A percentile compares a stretch with the other conserved stretches of the same genome.
These are phyloP conservation scores for Sandelia bainsii DNA, from an alignment of 2,797 vertebrate species.

Conservation along the genomic window DNA sequence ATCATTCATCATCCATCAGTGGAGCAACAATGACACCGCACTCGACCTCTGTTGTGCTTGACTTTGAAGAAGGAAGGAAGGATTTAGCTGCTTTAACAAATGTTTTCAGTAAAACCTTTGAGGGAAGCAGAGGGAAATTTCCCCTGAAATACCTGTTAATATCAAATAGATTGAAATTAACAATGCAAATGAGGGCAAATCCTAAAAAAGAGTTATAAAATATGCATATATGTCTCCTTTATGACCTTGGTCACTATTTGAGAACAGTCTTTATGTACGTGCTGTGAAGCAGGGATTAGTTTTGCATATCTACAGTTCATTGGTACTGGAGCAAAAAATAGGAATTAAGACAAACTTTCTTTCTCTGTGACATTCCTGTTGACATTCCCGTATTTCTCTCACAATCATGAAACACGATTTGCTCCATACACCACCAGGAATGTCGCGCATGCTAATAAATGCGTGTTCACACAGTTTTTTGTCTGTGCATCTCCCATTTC, in stretches of 20 bases:
- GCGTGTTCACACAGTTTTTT: conserved; percentile 32
- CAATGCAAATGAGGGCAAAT: not conserved
- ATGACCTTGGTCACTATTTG: not conserved
- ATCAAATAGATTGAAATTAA: conserved; percentile 6
- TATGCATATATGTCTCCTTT: not conserved
- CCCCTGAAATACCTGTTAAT: not conserved
- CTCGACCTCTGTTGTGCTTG: too few species aligned
- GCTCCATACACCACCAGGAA: conserved; percentile 21
- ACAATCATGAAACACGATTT: conserved; percentile 40
- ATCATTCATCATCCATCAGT: not conserved
- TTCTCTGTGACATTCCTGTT: conserved; percentile 17
- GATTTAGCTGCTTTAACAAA: too few species aligned
- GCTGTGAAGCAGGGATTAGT: not conserved
- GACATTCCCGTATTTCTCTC: conserved; percentile 22
- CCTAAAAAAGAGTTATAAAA: conserved; percentile 15
- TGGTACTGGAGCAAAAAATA: too few species aligned
- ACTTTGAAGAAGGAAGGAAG: too few species aligned
- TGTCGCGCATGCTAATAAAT: conserved; percentile 37
- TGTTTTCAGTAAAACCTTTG: too few species aligned
- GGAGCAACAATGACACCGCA: not conserved
- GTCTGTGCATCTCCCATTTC: conserved; percentile 49
- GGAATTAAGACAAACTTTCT: not conserved
- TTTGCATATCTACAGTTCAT: conserved; percentile 2
- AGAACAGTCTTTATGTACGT: not conserved
- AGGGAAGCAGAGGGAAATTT: not conserved